Conservation (phyloP, 1,140 invertebrate genomes). For the Drosophila kanapiae region DNA sequence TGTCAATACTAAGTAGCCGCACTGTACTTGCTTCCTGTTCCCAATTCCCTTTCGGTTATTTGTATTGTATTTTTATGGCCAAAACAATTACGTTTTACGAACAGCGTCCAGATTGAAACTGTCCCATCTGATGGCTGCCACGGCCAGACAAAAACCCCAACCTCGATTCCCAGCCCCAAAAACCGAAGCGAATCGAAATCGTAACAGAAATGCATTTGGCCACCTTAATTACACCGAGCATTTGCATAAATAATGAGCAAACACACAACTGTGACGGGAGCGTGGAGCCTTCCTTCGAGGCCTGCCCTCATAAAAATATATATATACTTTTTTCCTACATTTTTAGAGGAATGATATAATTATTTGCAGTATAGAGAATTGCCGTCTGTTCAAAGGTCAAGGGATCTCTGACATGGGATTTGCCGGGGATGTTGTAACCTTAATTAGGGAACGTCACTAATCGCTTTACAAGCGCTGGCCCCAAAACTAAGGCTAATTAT, state of each 20-base stretch:
- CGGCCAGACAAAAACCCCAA: not conserved
- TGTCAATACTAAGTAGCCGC: constrained; percentile 63
- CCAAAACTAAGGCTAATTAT: constrained; percentile 74
- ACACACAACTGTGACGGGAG: constrained; percentile 10
- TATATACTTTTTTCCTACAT: not conserved
- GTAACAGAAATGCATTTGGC: constrained; percentile 49
- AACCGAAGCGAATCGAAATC: constrained; percentile 9
- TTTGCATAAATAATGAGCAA: constrained; percentile 57
- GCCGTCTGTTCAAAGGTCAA: not conserved
- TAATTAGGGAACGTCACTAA: constrained; percentile 76
- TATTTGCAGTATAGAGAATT: too few species aligned
- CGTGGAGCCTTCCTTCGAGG: not conserved
- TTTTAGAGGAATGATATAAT: too few species aligned
- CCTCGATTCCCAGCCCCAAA: not conserved
- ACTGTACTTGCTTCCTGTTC: constrained; percentile 17
- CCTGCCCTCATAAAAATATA: constrained; percentile 1
- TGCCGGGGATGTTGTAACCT: constrained; percentile 67
- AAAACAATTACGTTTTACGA: constrained; percentile 74
- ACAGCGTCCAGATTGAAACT: constrained; percentile 47
- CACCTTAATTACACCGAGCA: constrained; percentile 52
- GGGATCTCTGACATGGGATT: constrained; percentile 40
- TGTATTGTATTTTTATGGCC: constrained; percentile 57
- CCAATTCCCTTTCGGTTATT: constrained; percentile 43
- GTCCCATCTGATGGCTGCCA: constrained; percentile 27
- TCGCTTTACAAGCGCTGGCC: constrained; percentile 69